Evolutionary conservation across 2,888 invertebrate species (phyloP).

Genomic region (Drosophila fungiperda): DNA sequence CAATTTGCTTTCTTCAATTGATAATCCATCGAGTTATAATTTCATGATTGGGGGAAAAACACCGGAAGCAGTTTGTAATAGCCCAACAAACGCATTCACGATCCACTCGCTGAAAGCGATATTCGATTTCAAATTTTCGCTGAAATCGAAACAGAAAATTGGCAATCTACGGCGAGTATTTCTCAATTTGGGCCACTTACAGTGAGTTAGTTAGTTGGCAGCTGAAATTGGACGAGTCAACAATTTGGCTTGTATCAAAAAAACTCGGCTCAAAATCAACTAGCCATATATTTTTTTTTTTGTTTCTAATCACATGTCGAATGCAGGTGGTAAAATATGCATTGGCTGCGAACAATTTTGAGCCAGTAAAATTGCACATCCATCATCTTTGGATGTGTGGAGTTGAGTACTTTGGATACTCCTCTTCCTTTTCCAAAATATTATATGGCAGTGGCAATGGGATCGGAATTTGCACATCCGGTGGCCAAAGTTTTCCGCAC

Average conservation of each 20-base stretch:
- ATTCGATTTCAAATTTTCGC: constrained; percentile 6
- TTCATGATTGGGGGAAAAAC: not conserved
- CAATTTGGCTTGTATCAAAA: not conserved
- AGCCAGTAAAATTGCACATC: constrained; percentile 30
- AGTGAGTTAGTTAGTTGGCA: not conserved
- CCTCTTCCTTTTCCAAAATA: constrained; percentile 35
- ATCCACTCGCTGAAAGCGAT: constrained; percentile 8
- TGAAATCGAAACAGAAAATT: constrained; percentile 25
- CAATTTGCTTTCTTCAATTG: constrained; percentile 8
- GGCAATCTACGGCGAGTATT: not conserved
- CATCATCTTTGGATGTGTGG: constrained; percentile 26
- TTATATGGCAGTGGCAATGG: constrained; percentile 28
- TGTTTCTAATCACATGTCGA: constrained; percentile 22
- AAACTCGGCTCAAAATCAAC: constrained; percentile 12
- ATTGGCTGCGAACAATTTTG: constrained; percentile 11
- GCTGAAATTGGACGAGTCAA: constrained; percentile 1
- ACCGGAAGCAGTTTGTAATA: not conserved
- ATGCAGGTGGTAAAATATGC: not conserved
- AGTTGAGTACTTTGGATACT: constrained; percentile 20
- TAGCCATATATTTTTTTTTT: not conserved
- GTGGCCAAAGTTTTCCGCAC: constrained; percentile 52
- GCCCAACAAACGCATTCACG: not conserved
- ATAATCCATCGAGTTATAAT: not conserved
- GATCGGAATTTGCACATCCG: constrained; percentile 48
- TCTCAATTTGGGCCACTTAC: constrained; percentile 4